Base-by-base conservation (phyloP, 2,888 invertebrate genomes). In the Cheilosia urbana region DNA sequence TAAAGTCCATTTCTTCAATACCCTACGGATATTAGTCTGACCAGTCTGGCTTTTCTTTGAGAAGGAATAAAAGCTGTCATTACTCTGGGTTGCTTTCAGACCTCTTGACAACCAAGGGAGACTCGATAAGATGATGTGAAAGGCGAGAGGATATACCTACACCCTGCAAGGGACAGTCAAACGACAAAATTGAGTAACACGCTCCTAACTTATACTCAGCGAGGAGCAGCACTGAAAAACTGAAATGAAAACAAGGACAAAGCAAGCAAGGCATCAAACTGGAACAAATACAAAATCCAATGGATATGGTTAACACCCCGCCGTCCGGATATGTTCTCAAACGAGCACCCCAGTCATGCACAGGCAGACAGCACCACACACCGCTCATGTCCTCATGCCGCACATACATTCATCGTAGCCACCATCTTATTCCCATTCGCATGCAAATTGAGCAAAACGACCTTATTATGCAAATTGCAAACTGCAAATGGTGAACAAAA, bases 401-500 rank as follows among this genome's bases (percentile, higher is more conserved):
- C 53, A 19, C 66, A 68, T 42, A 75, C 27, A 75, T 53, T 42
- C 37, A 40, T 45, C 27, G 27, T 13, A 6, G 5, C 62, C 49
- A 2, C 1, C 47, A 85, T 85, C 66, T 71, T 85, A 77, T 81
- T 72, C 62, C 90, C 90, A 91, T 91, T 90, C 91, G 89, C 90
- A 91, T 91, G 91, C 90, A 91, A 92, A 91, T 92, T 91, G 91
- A 89, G 90, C 91, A 90, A 91, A 91, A 92, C 91, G 91, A 91
- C 91, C 91, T 91, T 91, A 91, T 92, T 92, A 91, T 91, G 91
- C 91, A 91, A 91, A 91, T 92, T 91, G 91, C 90, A 90, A 91
- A 90, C 90, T 91, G 92, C 91, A 92, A 91, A 92, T 92, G 91
- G 90, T 89, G 90, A 91, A 91, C 90, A 89, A 91, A 91, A 91